Evolutionary conservation across 2,113 vertebrate species (phyloP), one percentile per base, ranked within the genome.

Genomic region (Lophius piscatorius): DNA sequence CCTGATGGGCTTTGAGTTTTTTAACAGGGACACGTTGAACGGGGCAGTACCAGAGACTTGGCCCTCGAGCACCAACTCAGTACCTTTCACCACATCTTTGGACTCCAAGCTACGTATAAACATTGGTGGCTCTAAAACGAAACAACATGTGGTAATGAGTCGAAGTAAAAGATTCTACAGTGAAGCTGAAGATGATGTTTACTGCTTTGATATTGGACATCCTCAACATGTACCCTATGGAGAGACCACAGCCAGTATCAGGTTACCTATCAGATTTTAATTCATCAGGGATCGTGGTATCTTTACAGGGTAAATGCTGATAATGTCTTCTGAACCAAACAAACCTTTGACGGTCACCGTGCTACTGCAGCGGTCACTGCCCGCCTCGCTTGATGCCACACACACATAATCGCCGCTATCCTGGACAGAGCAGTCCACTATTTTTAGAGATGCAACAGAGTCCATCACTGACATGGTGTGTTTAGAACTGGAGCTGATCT

Each of bases 351-450:
- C 85, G 74, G 93, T 93, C 16, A 98, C 76, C 66, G 95, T 60
- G 36, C 94, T 92, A 84, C 93, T 91, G 84, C 94, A 98, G 76
- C 90, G 93, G 59, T 98, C 96, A 77, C 87, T 95, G 58, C 97
- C 97, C 60, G 96, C 96, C 35, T 98, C 95, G n/a, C 95, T 98
- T 81, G 92, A 93, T 11, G 93, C 97, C 75, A 95, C 87, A 2
- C 97, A 99, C 49, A 94, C 87, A 51, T 96, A 99, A 82, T 97
- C 94, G 1, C 97, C 97, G 65, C 91, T 93, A 73, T 98, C 95
- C 84, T 94, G 93, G 9, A 87, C 55, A n/a, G 74, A 76, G 52
- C 89, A 86, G 0, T 87, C 81, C 20, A 70, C 79, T 66, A 99
- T 86, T 35, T 66, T 89, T 48, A 99, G 91, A 65, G 82, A 66